A percentile compares a stretch with the other conserved stretches of the same genome.
These are phyloP conservation scores for Pegoplata infirma DNA, from an alignment of 2,888 invertebrate genomes.

Conservation along the genomic window DNA sequence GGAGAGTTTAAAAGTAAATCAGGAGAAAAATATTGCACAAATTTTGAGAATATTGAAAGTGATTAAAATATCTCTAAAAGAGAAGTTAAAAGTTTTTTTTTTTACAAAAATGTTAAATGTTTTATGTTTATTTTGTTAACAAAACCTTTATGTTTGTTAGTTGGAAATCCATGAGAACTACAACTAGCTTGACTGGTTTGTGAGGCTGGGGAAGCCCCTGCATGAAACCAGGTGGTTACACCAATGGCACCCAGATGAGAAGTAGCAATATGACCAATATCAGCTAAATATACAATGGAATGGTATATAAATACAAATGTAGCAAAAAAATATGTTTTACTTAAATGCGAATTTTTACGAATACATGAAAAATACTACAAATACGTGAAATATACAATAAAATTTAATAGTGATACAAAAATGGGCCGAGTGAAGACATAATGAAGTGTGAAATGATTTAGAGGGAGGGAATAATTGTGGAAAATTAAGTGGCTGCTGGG, in stretches of 20 bases:
- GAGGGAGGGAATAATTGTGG: neutral
- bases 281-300: constrained; percentile 74
- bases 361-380: neutral
- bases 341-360: neutral
- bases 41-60: neutral
- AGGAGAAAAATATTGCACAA: constrained; percentile 14
- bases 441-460: neutral
- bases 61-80: neutral
- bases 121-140: constrained; percentile 13
- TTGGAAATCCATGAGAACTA: constrained; percentile 66
- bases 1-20: neutral
- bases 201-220: constrained; percentile 73
- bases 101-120: neutral
- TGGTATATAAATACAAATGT: constrained; percentile 34
- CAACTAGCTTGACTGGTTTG: constrained; percentile 52
- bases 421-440: neutral
- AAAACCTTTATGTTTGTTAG: constrained; percentile 62
- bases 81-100: constrained; percentile 15
- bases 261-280: constrained; percentile 69
- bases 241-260: constrained; percentile 74
- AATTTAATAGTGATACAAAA: neutral
- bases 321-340: constrained; percentile 10
- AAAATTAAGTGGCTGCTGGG: neutral
- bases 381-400: neutral
- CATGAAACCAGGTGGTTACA: constrained; percentile 78